A percentile compares a stretch with the other conserved stretches of the same genome.
Conservation (phyloP, 2,797 vertebrate species). For the Setipinna tenuifilis region DNA sequence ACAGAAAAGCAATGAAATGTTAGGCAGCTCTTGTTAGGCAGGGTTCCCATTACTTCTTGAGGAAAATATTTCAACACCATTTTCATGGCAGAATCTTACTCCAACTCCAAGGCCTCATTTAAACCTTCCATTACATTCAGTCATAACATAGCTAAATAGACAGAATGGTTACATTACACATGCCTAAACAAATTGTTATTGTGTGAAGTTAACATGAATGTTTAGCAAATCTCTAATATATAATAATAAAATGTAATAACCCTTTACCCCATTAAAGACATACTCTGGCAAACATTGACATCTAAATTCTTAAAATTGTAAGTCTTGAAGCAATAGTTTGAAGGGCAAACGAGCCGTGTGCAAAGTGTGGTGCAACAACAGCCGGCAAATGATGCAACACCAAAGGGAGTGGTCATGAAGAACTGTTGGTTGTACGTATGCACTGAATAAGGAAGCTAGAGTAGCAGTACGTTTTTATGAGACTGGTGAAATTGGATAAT, state of each 20-base stretch:
- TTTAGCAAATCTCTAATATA: background rate
- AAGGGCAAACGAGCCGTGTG: background rate
- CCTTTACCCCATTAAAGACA: no score
- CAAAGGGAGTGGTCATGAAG: background rate
- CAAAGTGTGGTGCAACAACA: no score
- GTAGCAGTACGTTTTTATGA: no score
- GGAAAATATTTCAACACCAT: background rate
- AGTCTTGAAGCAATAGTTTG: background rate
- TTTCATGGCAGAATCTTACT: background rate
- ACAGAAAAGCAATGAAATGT: conserved; percentile 26
- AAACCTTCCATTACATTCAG: background rate
- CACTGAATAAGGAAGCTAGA: no score
- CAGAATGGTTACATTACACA: no score
- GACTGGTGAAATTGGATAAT: no score
- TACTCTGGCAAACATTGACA: no score
- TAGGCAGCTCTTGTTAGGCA: background rate
- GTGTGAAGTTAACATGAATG: background rate
- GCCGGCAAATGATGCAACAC: no score
- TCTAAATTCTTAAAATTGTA: no score
- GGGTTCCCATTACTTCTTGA: background rate
- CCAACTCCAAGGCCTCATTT: background rate
- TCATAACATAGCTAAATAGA: background rate
- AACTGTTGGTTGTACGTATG: no score
- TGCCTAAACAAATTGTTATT: no score
- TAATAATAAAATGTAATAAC: background rate